phyloP scores from a whole-genome alignment of 1,140 invertebrate species.

The Anadara kagoshimensis region DNA sequence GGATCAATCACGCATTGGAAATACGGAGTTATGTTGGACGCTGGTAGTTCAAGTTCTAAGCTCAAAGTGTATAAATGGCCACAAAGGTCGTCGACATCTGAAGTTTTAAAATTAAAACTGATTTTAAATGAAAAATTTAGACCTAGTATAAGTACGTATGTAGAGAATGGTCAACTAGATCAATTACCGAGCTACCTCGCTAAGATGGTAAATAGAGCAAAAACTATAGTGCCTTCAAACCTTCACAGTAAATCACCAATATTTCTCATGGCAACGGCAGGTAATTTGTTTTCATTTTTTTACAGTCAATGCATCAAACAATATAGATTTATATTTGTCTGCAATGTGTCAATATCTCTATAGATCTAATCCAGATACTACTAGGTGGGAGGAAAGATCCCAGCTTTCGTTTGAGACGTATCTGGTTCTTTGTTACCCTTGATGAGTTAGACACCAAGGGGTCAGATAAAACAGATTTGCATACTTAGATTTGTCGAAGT shows the following conservation, averaged over 20 bases:
- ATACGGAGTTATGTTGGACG: constrained; percentile 63
- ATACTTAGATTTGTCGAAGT: no score
- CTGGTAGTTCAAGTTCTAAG: constrained; percentile 65
- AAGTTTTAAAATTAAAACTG: constrained; percentile 35
- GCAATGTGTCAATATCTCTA: no score
- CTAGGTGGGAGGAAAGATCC: no score
- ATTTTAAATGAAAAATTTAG: constrained; percentile 38
- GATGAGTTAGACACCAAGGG: no score
- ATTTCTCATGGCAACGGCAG: constrained; percentile 77
- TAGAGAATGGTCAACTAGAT: constrained; percentile 11
- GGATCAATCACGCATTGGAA: constrained; percentile 4
- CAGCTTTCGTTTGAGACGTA: no score
- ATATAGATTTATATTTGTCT: no score
- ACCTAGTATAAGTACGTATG: constrained; percentile 53
- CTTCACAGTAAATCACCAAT: constrained; percentile 62
- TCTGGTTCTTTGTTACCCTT: no score
- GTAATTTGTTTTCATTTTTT: no score
- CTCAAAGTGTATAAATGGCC: constrained; percentile 58
- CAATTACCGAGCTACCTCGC: constrained; percentile 48
- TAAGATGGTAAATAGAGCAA: constrained; percentile 55
- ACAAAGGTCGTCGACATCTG: constrained; percentile 5
- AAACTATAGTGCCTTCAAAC: constrained; percentile 58
- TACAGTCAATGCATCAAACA: no score
- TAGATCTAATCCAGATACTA: no score
- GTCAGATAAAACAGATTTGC: no score